Conservation (phyloP, 2,797 vertebrate species). For the Lepus oiostolus region DNA sequence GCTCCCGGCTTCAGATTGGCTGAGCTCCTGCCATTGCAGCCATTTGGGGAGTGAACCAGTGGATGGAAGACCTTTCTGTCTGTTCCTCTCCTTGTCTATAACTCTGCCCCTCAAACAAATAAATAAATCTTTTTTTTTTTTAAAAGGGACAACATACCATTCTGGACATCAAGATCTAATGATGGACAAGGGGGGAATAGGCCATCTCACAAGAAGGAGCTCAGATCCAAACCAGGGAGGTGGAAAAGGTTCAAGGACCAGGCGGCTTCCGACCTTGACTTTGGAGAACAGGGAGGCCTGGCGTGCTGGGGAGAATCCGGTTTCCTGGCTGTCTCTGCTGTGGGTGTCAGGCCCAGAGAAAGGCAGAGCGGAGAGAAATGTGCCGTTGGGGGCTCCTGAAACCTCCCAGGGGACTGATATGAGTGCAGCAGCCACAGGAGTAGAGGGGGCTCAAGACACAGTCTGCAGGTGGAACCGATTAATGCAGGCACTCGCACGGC, state of each 20-base stretch:
- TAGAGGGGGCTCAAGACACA: not conserved
- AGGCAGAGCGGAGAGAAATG: not conserved
- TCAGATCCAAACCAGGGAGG: not conserved
- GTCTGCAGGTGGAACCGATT: not conserved
- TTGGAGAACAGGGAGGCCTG: too few species aligned
- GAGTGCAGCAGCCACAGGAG: not conserved
- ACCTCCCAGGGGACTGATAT: not conserved
- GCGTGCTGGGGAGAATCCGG: not conserved
- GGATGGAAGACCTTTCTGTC: too few species aligned
- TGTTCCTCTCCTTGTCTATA: too few species aligned
- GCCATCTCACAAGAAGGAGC: accelerated
- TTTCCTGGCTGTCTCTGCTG: not conserved
- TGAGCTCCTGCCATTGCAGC: too few species aligned
- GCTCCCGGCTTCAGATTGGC: too few species aligned
- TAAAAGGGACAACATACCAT: too few species aligned
- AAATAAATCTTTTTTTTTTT: too few species aligned
- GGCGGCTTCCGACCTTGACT: not conserved
- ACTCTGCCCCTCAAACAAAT: too few species aligned
- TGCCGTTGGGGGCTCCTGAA: not conserved
- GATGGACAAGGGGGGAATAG: too few species aligned
- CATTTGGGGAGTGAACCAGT: too few species aligned
- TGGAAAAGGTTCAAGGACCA: not conserved
- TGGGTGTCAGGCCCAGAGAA: too few species aligned
- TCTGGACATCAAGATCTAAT: accelerated
- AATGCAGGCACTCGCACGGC: not conserved